Conservation (phyloP, 2,113 vertebrate genomes). For the Macquaria ambigua region DNA sequence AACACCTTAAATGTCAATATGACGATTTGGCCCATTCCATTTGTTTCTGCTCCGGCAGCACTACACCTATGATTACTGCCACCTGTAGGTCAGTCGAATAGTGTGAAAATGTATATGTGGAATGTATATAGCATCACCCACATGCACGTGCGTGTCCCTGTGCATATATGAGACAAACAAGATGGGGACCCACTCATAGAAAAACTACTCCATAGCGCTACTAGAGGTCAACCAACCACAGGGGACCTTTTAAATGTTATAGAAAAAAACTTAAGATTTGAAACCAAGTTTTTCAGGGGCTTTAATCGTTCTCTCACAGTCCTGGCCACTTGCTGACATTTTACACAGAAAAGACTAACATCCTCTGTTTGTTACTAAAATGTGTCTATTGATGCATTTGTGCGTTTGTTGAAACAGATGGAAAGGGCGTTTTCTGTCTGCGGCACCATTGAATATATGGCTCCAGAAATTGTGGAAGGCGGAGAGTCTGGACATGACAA, state of each 20-base stretch:
- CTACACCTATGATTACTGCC: too few relatives aligned
- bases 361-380: background rate
- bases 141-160: background rate
- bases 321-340: too few relatives aligned
- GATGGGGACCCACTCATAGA: background rate
- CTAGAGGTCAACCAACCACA: background rate
- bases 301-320: background rate
- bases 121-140: background rate
- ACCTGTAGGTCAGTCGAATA: background rate
- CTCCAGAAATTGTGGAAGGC: constrained; percentile 96
- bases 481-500: constrained; percentile 96
- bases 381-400: background rate
- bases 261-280: background rate
- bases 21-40: too few relatives aligned
- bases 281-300: background rate
- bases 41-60: too few relatives aligned
- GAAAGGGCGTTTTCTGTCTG: constrained; percentile 97
- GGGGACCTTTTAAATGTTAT: background rate
- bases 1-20: too few relatives aligned
- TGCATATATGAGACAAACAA: background rate
- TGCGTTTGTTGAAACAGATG: constrained; percentile 73
- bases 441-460: constrained; percentile 99
- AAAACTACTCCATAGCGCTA: background rate
- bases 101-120: too few relatives aligned
- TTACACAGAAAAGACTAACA: too few relatives aligned